Percentiles rank a stretch among this genome's conserved stretches.
These are phyloP conservation scores for Dolichallabes microphthalmus DNA, from an alignment of 2,113 vertebrate species.

Conservation along the genomic window DNA sequence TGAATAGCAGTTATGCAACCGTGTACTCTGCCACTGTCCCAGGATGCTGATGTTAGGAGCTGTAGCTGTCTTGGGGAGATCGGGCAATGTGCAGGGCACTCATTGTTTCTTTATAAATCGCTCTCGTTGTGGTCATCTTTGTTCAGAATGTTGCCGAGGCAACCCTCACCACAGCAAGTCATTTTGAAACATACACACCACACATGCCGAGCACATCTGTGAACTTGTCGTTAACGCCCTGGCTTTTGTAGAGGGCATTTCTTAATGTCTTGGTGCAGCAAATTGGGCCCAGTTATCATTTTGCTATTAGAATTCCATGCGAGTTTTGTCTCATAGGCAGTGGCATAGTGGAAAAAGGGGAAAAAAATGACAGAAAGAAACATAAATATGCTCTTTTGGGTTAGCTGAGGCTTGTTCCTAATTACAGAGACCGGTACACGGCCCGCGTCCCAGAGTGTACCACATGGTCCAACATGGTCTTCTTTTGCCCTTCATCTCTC, in stretches of 20 bases:
- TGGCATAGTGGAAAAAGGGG: neutral
- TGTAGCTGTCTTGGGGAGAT: constrained; percentile 21
- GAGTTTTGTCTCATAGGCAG: neutral
- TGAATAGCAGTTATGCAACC: constrained; percentile 25
- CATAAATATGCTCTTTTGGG: constrained; percentile 16
- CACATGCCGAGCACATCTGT: constrained; percentile 30
- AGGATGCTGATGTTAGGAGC: constrained; percentile 30
- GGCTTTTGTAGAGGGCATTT: constrained; percentile 42
- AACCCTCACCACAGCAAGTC: neutral
- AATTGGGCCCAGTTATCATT: neutral
- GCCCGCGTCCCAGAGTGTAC: constrained; percentile 3
- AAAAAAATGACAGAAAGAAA: neutral
- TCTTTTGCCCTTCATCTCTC: constrained; percentile 15
- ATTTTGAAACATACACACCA: constrained; percentile 18
- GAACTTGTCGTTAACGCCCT: constrained; percentile 27
- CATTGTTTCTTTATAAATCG: constrained; percentile 32
- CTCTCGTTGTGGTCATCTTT: constrained; percentile 2
- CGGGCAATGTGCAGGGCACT: neutral
- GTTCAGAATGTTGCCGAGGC: neutral
- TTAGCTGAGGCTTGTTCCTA: constrained; percentile 14
- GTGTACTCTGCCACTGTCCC: neutral
- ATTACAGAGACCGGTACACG: constrained; percentile 24
- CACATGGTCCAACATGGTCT: constrained; percentile 20
- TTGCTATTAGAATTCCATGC: neutral
- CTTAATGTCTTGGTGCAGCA: constrained; percentile 30